Conservation (phyloP, 1,140 invertebrate genomes). For the Brachionus koreanus region DNA sequence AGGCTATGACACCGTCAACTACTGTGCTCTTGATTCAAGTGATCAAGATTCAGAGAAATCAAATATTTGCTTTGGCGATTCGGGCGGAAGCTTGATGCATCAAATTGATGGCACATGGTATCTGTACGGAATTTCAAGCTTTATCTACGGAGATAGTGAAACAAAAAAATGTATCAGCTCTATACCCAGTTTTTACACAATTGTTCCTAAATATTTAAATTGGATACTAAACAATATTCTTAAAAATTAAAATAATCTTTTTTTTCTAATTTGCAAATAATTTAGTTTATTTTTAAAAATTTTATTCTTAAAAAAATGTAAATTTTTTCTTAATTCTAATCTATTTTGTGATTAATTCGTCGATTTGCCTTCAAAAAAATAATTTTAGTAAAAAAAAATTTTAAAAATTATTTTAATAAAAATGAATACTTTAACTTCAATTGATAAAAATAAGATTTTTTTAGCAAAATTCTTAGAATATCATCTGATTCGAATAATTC, state of each 20-base stretch:
- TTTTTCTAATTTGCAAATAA: neutral
- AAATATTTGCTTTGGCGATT: slow-evolving; percentile 33
- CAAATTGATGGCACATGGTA: neutral
- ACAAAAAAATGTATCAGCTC: neutral
- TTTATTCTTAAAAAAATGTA: neutral
- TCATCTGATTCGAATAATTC: neutral
- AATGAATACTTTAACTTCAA: neutral
- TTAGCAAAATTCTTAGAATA: slow-evolving; percentile 25
- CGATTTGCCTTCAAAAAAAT: slow-evolving; percentile 12
- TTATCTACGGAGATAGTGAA: neutral
- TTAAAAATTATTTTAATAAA: neutral
- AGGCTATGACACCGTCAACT: neutral
- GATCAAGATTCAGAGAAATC: neutral
- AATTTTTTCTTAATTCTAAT: neutral
- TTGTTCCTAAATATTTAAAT: slow-evolving; percentile 11
- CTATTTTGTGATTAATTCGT: slow-evolving; percentile 6
- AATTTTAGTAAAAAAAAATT: neutral
- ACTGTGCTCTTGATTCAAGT: neutral
- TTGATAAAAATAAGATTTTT: slow-evolving; percentile 35
- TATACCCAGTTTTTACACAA: slow-evolving; percentile 30
- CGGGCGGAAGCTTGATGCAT: slow-evolving; percentile 34
- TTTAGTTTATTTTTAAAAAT: neutral
- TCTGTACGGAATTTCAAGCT: slow-evolving; percentile 3
- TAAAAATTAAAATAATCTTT: neutral
- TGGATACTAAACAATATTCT: neutral